Evolutionary conservation across 1,140 invertebrate genomes (phyloP).

Genomic region (Nasonia giraulti): DNA sequence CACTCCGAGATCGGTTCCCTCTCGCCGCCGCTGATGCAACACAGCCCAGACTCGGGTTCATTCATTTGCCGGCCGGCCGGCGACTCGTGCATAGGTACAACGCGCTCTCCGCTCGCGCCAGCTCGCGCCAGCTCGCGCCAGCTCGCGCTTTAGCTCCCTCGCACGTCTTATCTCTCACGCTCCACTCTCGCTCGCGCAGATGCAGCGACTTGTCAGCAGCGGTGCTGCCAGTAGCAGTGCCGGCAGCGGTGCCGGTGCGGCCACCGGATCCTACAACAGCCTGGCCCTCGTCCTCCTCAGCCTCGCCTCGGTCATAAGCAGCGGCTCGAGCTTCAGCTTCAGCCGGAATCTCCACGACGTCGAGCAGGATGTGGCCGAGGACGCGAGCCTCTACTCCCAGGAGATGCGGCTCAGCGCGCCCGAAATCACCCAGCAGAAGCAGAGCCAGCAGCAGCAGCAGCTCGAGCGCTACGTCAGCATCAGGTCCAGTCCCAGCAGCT

Average conservation of each 20-base stretch:
- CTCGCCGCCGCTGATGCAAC: background rate
- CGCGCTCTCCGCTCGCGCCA: too few species aligned
- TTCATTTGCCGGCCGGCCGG: constrained; percentile 1
- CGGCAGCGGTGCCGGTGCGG: background rate
- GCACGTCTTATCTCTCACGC: background rate
- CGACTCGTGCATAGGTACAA: background rate
- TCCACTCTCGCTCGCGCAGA: background rate
- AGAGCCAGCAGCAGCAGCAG: constrained; percentile 23
- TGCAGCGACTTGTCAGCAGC: constrained; percentile 20
- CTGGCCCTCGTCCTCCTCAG: constrained; percentile 26
- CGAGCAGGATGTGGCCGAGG: constrained; percentile 48
- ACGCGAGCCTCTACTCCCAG: constrained; percentile 40
- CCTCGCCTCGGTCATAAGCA: background rate
- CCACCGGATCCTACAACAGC: background rate
- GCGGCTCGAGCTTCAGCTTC: constrained; percentile 29
- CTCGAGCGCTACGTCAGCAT: constrained; percentile 46
- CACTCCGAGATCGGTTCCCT: background rate
- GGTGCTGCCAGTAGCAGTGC: background rate
- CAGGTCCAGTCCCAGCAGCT: constrained; percentile 36
- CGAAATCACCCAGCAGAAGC: background rate
- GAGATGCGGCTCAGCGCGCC: constrained; percentile 41
- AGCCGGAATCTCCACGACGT: constrained; percentile 48
- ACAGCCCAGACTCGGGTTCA: background rate
- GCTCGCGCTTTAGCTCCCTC: background rate
- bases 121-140: too few species aligned